phyloP scores from a whole-genome alignment of 30 jellyfish, hydroid and myxozoan genomes.

The Hydractinia symbiolongicarpus region DNA sequence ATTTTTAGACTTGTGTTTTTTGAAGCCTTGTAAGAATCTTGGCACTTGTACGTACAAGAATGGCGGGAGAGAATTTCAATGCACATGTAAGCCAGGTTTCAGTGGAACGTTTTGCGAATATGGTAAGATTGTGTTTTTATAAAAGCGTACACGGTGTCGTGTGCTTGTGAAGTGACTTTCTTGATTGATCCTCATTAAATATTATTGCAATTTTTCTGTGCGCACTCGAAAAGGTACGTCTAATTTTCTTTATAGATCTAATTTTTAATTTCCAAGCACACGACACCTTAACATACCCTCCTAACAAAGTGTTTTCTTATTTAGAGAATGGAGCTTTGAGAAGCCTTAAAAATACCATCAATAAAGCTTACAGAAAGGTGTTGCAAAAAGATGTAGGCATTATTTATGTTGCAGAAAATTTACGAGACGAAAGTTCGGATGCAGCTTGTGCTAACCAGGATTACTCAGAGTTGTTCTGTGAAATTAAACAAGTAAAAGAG shows the following conservation, averaged over 20 bases:
- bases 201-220: no score
- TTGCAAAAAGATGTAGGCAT: neutral
- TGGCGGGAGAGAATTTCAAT: neutral
- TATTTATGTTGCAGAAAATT: neutral
- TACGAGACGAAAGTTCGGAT: neutral
- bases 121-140: conserved; percentile 3
- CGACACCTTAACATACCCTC: neutral
- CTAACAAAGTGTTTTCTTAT: neutral
- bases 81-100: neutral
- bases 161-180: neutral
- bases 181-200: no score
- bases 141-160: neutral
- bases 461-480: neutral
- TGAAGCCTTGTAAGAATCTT: conserved; percentile 12
- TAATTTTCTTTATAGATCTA: neutral
- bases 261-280: neutral
- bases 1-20: neutral
- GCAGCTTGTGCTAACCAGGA: neutral
- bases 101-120: conserved; percentile 2
- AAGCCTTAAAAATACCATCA: neutral
- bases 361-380: neutral
- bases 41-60: conserved; percentile 5
- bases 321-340: conserved; percentile 8
- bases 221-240: neutral
- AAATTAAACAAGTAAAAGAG: neutral